Evolutionary conservation across 2,888 invertebrate genomes (phyloP).

Genomic region (Eretmocerus hayati): DNA sequence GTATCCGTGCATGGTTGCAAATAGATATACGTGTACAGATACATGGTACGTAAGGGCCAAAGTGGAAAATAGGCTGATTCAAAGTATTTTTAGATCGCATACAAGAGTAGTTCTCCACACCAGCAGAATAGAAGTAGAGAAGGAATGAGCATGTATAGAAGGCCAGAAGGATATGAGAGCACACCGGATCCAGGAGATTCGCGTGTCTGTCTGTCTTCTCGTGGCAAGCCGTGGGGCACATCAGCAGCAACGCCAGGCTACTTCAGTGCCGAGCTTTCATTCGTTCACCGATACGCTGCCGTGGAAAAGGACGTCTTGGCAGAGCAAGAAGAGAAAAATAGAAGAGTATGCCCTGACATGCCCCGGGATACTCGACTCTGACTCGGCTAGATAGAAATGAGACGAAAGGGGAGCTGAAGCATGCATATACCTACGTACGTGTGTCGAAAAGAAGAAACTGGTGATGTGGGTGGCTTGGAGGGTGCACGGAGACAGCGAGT

Average conservation of each 20-base stretch:
- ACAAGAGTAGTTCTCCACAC: constrained; percentile 15
- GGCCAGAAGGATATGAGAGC: constrained; percentile 18
- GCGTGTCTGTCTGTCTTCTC: constrained; percentile 30
- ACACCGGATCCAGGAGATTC: constrained; percentile 36
- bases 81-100: constrained; percentile 37
- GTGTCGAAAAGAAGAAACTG: too few relatives aligned
- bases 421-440: not conserved
- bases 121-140: constrained; percentile 1
- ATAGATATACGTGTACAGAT: not conserved
- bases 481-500: constrained; percentile 19
- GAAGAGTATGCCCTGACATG: constrained; percentile 10
- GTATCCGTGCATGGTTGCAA: constrained; percentile 12
- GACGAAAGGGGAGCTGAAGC: not conserved
- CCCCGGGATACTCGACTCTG: not conserved
- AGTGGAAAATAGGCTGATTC: constrained; percentile 42
- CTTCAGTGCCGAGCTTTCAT: not conserved
- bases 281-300: too few relatives aligned
- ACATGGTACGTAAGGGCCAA: constrained; percentile 27
- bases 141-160: constrained; percentile 13
- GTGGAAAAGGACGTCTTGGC: not conserved
- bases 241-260: constrained; percentile 31
- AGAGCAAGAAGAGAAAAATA: constrained; percentile 23
- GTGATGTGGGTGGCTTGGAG: constrained; percentile 12
- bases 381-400: not conserved
- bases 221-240: constrained; percentile 39